Evolutionary conservation across 2,113 vertebrate genomes (phyloP), one percentile per base, ranked within the genome.

Genomic region (Axis porcinus): DNA sequence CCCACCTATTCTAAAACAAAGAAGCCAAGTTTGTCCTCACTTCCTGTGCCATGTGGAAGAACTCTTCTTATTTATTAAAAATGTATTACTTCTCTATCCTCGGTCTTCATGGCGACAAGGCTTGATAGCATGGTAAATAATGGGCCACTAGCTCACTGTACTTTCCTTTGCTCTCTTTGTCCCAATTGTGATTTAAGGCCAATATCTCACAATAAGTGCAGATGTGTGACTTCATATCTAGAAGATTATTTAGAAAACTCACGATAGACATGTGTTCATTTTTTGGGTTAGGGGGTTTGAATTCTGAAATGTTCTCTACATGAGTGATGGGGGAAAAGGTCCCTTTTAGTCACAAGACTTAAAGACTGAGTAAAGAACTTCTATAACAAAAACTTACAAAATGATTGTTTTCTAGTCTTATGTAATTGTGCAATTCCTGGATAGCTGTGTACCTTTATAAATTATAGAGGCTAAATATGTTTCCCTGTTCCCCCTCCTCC

Each of bases 371-470:
- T 91, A 78, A 94, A 83, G 58, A 21, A 78, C 7, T 27, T 89
- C 16, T 64, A 10, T 79, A 33, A 83, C 10, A 70, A 11, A 94
- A 5, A 78, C 25, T 93, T 97, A 70, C 16, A 86, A 89, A 93
- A 70, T 95, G 30, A 55, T 60, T 58, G 15, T 64, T 62, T 90
- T 86, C 57, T 91, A 58, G 10, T 33, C 4, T 45, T 87, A 33
- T 5, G 13, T 5, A 94, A 83, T 21, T 86, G 19, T 94, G 27
- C 19, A 74, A 74, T 58, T 74, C 11, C 45, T 84, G 28, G 33
- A 33, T 94, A 84, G 40, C 17, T 91, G 19, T 43, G 6, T 70
- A 60, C 8, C 9, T 64, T 88, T 89, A 54, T 50, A 91, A 47
- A 82, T 93, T 74, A 84, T 15, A 15, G 28, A 54, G 14, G 81